Evolutionary conservation across 2,797 vertebrate genomes (phyloP).

Genomic region (Lerista edwardsae): DNA sequence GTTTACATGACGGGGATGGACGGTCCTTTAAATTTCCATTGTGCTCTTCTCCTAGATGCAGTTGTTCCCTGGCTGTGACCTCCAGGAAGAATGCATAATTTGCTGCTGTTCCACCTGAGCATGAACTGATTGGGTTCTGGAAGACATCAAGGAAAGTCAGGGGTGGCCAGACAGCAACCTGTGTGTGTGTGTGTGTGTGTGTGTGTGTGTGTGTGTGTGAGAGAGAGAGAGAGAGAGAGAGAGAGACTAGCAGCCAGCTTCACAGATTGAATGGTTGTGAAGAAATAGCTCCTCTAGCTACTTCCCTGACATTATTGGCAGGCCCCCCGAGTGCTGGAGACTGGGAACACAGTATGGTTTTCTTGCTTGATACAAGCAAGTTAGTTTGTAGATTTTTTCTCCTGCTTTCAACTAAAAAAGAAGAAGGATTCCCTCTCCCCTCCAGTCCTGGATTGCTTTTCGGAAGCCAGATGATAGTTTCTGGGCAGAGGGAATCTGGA

Average conservation of each 20-base stretch:
- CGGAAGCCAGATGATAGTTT: constrained; percentile 41
- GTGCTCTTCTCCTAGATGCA: neutral
- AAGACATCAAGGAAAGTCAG: neutral
- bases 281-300: neutral
- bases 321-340: constrained; percentile 13
- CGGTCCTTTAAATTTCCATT: neutral
- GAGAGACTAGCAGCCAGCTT: neutral
- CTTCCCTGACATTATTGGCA: neutral
- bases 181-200: too few species aligned
- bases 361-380: constrained; percentile 8
- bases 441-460: constrained; percentile 24
- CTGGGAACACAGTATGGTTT: neutral
- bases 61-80: neutral
- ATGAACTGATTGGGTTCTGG: neutral
- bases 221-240: too few species aligned
- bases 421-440: neutral
- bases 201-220: too few species aligned
- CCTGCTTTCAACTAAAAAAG: constrained; percentile 31
- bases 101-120: neutral
- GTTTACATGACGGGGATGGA: neutral
- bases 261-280: neutral
- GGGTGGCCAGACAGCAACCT: neutral
- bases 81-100: neutral
- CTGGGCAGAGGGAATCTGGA: constrained; percentile 34
- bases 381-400: neutral